Base-by-base conservation (phyloP, 1,140 invertebrate species). In the Papilio helenus region DNA sequence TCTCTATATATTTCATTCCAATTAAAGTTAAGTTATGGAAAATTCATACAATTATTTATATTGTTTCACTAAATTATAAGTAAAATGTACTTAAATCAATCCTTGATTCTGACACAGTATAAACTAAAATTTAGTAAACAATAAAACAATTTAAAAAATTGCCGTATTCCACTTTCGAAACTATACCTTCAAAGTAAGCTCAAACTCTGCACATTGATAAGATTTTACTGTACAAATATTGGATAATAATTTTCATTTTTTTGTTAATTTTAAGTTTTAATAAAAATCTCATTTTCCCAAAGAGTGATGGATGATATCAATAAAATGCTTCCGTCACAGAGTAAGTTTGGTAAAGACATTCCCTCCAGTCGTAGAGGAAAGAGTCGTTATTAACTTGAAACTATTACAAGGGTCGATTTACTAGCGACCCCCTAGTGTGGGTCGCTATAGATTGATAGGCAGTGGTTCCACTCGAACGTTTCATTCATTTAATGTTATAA, bases 361-460 rank as follows among this genome's bases (percentile, higher is more conserved):
- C 65, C 34, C 76, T 58, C 49, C 58, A 77, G 20, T 58, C 58
- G 55, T 77, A n/a, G 34, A 77, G 55, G 55, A 77, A 77, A 77
- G 39, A 77, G 74, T 65, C 76, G 55, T 77, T 77, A 65, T 77
- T 77, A 77, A 77, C 55, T 77, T 39, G 76, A 26, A 77, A 77
- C 76, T 77, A 77, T 77, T 77, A 77, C 76, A n/a, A 77, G 44
- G 76, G 76, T 65, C 34, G 29, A 65, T 77, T 77, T 77, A 39
- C 76, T 61, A 65, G 14, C 55, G 76, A 77, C 29, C 55, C 55
- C 76, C 39, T 65, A 20, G 34, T 20, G 34, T 46, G 55, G 76
- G 76, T 23, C 29, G 55, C 76, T 46, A 29, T 77, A 77, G 76
- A 77, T 77, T 77, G 76, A 77, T 77, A 61, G 76, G 76, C 76